phyloP scores from a whole-genome alignment of 2,797 vertebrate species.

The Sus cebifrons region DNA sequence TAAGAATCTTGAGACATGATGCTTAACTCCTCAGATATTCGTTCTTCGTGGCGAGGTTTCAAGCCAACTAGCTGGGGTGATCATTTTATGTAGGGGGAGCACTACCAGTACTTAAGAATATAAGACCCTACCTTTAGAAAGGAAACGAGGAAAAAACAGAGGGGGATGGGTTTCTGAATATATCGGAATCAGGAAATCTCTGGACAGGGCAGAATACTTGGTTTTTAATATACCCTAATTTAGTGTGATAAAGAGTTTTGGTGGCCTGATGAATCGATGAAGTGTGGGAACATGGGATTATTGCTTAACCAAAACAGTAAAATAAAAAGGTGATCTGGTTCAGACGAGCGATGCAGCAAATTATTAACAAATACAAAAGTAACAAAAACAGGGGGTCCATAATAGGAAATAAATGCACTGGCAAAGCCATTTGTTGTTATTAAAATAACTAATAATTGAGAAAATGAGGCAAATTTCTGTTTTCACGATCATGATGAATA shows the following conservation, averaged over 20 bases:
- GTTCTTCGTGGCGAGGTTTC: not conserved
- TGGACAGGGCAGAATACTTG: not conserved
- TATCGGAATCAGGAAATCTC: not conserved
- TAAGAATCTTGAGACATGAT: not conserved
- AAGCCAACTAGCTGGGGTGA: not conserved
- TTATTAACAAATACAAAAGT: slow-evolving; percentile 10
- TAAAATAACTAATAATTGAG: slow-evolving; percentile 25
- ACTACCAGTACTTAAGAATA: not conserved
- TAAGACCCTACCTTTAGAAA: not conserved
- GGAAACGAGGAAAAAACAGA: not conserved
- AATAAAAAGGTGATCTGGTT: slow-evolving; percentile 2
- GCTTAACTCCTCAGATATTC: not conserved
- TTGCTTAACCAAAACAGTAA: slow-evolving; percentile 25
- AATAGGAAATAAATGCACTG: not conserved
- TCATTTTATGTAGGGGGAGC: not conserved
- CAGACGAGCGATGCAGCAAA: not conserved
- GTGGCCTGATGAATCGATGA: not conserved
- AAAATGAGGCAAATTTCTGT: not conserved
- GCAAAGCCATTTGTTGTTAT: not conserved
- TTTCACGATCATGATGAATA: slow-evolving; percentile 51
- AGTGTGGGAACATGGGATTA: not conserved
- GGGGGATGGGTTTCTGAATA: not conserved
- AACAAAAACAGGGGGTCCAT: not conserved
- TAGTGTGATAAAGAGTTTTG: not conserved
- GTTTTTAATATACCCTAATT: not conserved